Evolutionary conservation across 2,113 vertebrate genomes (phyloP), one percentile per base, ranked within the genome.

Genomic region (human): DNA sequence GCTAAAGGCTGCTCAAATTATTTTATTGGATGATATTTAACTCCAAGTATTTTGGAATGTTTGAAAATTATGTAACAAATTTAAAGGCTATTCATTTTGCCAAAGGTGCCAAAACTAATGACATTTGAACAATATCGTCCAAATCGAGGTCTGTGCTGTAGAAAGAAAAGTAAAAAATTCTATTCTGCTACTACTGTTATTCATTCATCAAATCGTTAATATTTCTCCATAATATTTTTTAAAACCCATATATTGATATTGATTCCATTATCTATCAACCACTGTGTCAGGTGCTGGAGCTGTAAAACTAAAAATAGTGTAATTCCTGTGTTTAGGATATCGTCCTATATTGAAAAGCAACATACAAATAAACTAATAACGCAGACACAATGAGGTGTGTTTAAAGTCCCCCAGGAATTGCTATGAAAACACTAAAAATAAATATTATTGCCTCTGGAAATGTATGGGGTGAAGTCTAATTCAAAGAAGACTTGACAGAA

Each of bases 21-120:
- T 73, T 94, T 94, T 86, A 93, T 48, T 98, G 68, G 50, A 66
- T 94, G 89, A 68, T 96, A 87, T 94, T 96, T 95, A 96, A 94
- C 0, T 40, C 14, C 6, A 86, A 89, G 25, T 10, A 48, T 76
- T 88, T 92, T 89, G 61, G 52, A 93, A 85, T 89, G 93, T 70
- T 93, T 81, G 32, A 96, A 93, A 93, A 83, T 89, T 89, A 92
- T 88, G 30, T 84, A 92, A 97, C 30, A 89, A 72, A 83, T 72
- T 5, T 23, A 40, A 89, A 93, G 7, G 88, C 17, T 55, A 95
- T 72, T 90, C 18, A 73, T 95, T 95, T 96, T 80, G 12, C 8
- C 27, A 72, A 94, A 88, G 8, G 6, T 68, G 8, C 38, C 70
- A 76, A 92, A 83, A n/a, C 35, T 43, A 50, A 95, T 50, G 12